Evolutionary conservation across 2,797 vertebrate species (phyloP).

Genomic region (Enteromius paludinosus): DNA sequence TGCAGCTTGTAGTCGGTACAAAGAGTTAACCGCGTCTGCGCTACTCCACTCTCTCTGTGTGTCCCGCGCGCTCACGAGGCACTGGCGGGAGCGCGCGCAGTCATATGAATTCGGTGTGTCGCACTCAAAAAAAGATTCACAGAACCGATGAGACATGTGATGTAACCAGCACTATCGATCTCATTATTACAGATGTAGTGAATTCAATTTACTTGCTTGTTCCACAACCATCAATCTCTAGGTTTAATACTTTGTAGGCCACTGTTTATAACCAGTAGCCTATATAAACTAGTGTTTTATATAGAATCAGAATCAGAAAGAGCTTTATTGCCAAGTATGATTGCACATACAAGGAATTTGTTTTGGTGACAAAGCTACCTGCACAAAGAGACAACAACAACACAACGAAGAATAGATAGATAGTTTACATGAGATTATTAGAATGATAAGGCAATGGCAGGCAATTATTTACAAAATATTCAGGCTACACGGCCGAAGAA

Average conservation of each 20-base stretch:
- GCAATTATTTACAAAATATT: background rate
- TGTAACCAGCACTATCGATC: background rate
- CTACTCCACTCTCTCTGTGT: constrained; percentile 8
- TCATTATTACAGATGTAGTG: background rate
- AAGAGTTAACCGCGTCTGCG: constrained; percentile 31
- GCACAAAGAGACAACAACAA: no score
- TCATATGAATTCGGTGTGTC: constrained; percentile 64
- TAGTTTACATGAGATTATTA: background rate
- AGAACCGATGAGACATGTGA: background rate
- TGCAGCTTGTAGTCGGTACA: constrained; percentile 20
- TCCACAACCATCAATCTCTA: background rate
- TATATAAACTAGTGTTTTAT: no score
- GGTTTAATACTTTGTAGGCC: background rate
- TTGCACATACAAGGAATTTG: no score
- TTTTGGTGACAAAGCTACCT: no score
- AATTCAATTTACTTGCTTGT: background rate
- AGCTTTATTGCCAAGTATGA: no score
- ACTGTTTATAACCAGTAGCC: background rate
- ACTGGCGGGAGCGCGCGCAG: constrained; percentile 68
- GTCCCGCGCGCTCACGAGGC: constrained; percentile 54
- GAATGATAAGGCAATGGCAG: background rate
- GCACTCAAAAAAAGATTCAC: background rate
- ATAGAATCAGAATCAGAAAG: no score
- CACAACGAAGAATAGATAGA: no score
- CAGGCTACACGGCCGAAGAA: background rate